Evolutionary conservation across 2,797 vertebrate genomes (phyloP), one percentile per base, ranked within the genome.

Genomic region (Gymnoscopelus microlampas): DNA sequence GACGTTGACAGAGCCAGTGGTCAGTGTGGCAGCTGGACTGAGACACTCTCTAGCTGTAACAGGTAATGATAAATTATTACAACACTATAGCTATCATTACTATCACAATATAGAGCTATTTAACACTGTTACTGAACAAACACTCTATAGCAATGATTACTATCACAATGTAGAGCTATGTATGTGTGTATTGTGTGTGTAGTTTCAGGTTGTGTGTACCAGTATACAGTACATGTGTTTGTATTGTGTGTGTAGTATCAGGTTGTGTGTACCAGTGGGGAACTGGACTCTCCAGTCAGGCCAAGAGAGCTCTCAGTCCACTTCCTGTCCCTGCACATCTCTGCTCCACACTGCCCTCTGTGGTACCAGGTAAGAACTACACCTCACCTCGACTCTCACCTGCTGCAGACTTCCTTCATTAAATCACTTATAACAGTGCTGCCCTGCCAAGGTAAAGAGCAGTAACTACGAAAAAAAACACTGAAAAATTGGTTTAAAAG

Each of bases 191-290:
- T 32, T 13, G 47, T 29, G 0, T 26, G 14, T 53, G 49, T 50
- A n/a, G 49, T 50, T 50, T 50, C 49, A 50, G 49, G 96, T 19
- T 19, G 19, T 19, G 19, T 19, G 19, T 19, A 19, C 19, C 19
- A 19, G 19, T 19, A 19, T 19, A 19, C 19, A 19, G 1, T 19
- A 19, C 19, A 19, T 19, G 19, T 19, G 19, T 19, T 1, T 19
- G 19, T 19, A 19, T 19, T 19, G 19, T 19, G 19, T 19, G 1
- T 19, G 19, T 19, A 19, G 19, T 19, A 19, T 19, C 19, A 19
- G 19, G 19, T 19, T 19, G 19, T 19, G 94, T 96, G 23, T 95
- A 96, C 89, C 97, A 98, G 80, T 98, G 97, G 97, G 97, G 97
- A 56, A 91, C 85, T 4, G 97, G 97, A 44, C 93, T 98, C 88